These are phyloP conservation scores for Typhlichthys subterraneus DNA, from an alignment of 2,797 vertebrate genomes.

Conservation along the genomic window DNA sequence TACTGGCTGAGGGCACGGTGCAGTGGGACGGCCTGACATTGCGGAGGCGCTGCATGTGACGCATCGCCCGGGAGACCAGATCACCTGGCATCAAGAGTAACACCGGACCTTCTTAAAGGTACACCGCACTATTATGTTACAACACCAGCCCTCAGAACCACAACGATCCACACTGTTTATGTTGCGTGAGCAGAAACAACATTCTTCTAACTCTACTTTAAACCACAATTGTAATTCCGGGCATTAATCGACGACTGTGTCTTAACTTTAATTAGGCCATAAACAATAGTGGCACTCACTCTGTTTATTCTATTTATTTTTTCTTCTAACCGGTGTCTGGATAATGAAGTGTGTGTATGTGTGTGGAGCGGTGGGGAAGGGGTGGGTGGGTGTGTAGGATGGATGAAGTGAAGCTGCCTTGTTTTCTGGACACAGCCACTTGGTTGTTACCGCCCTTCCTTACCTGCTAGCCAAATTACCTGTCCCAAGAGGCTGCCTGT, in stretches of 20 bases:
- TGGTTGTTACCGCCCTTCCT: conserved; percentile 42
- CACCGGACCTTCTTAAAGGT: too few relatives aligned
- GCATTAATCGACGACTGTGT: too few relatives aligned
- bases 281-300: neutral
- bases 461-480: conserved; percentile 11
- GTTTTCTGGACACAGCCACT: conserved; percentile 52
- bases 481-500: conserved; percentile 30
- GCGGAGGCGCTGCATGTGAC: conserved; percentile 88
- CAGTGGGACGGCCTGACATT: conserved; percentile 72
- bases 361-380: neutral
- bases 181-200: neutral
- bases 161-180: neutral
- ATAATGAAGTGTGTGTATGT: conserved; percentile 28
- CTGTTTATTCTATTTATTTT: neutral
- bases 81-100: conserved; percentile 79
- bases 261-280: neutral
- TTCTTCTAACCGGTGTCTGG: neutral
- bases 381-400: conserved; percentile 5
- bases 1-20: conserved; percentile 77
- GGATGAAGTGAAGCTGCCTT: conserved; percentile 49
- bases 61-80: conserved; percentile 91
- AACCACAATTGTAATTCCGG: too few relatives aligned
- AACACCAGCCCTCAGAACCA: too few relatives aligned
- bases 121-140: too few relatives aligned
- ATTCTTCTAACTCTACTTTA: too few relatives aligned